Evolutionary conservation across 2,113 vertebrate species (phyloP), one percentile per base, ranked within the genome.

Genomic region (Urocynchramus pylzowi): DNA sequence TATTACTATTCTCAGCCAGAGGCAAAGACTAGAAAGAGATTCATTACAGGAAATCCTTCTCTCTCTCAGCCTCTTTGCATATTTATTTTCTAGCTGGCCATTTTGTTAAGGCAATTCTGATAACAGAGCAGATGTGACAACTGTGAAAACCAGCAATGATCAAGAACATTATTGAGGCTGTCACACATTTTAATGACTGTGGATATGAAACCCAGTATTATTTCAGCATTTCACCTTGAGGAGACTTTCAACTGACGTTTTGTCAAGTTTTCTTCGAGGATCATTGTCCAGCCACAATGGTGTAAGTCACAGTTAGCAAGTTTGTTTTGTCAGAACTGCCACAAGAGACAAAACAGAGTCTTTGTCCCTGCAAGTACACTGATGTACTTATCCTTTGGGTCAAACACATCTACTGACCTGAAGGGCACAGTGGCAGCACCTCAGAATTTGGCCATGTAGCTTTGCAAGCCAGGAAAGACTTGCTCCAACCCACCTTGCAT

Each of bases 1-100:
- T 82, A 84, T 94, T 90, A 71, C 57, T 94, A 39, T 86, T 93
- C 91, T 79, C 85, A 91, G 83, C 79, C 85, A 96, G 87, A 77
- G 82, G 89, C 85, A 90, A 97, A 78, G 65, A 81, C 45, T 76
- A 89, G 42, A 52, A 92, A 93, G 61, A 84, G 54, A 81, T 81
- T 94, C 80, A 86, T 91, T 88, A 91, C 2, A 20, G 49, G 76
- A 73, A 87, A 70, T 17, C 31, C 0, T 0, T 57, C 21, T 78
- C 65, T 84, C 54, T 67, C 37, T 44, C 49, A 49, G n/a, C 52
- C 54, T 85, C 78, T 83, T 75, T 57, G 68, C n/a, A 31, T 69
- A 63, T 41, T 74, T 78, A 80, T 87, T 80, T 94, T 89, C 75
- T 85, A 70, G 30, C 33, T 64, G 39, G 68, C 21, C 37, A 84